Base-by-base conservation (phyloP, 2,797 vertebrate species). In the Typhlichthys subterraneus region DNA sequence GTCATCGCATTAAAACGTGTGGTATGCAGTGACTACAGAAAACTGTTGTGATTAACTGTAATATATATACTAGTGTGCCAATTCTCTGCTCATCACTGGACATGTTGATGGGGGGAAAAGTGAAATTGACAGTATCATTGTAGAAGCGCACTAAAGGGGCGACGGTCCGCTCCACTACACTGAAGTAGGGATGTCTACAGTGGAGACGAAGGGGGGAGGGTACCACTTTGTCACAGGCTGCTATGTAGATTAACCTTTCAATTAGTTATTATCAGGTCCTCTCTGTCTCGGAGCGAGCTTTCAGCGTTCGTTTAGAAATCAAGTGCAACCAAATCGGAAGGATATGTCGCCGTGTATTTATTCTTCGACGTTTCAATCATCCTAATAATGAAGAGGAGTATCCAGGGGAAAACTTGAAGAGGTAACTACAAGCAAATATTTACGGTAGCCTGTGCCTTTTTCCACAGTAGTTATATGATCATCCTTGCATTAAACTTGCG, bases 221-320 rank as follows among this genome's bases (percentile, higher is more conserved):
- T 92, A 92, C 95, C 94, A 94, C 93, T 94, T 93, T 95, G 94
- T 95, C 94, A 96, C 93, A 94, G 94, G 91, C 94, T 93, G 92
- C 92, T 93, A 95, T 95, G 94, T 93, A 95, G 94, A 95, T 96
- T 96, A 96, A 96, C 95, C 95, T 96, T 95, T 95, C 93, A 95
- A 95, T 96, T 95, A 95, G 95, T 95, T 93, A 92, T 94, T 94
- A 95, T 95, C 94, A 93, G 93, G 92, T 94, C 93, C 93, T 91
- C 88, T 90, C 88, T 91, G 92, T 91, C 85, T 93, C 89, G 87
- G 90, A 87, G 90, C 89, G 83, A 83, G 90, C 85, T 84, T 84
- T 75, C 90, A 85, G 85, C 89, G 88, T 84, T 90, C 88, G 87
- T 84, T 87, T 89, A 88, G 64, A 85, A 80, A 72, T 85, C 86